Conservation (phyloP, 1,140 invertebrate genomes). For the Cherax destructor region DNA sequence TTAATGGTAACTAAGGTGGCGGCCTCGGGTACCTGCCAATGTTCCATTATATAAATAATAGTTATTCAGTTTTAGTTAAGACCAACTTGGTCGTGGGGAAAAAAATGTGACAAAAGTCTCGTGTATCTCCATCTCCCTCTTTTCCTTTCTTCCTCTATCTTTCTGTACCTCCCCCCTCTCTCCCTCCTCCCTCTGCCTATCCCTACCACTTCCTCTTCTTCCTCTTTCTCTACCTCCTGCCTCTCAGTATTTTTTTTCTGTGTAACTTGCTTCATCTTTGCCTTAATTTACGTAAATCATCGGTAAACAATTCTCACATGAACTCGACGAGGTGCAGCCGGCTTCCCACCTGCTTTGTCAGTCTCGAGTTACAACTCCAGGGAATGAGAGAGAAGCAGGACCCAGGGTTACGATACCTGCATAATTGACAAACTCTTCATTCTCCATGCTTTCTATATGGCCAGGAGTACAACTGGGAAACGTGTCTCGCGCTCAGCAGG, state of each 20-base stretch:
- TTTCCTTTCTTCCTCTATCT: not conserved
- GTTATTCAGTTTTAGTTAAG: not conserved
- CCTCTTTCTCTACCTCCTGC: no score
- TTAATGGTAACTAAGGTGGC: not conserved
- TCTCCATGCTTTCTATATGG: no score
- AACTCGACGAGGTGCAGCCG: not conserved
- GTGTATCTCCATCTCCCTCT: not conserved
- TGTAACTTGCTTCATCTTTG: not conserved
- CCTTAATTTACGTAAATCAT: conserved; percentile 1
- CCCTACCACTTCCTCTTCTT: no score
- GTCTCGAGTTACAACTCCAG: no score
- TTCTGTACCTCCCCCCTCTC: no score
- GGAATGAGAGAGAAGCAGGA: no score
- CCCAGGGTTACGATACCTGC: no score
- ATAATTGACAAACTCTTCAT: no score
- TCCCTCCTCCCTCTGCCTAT: no score
- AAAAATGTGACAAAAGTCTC: not conserved
- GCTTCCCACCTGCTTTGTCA: not conserved
- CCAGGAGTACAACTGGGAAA: no score
- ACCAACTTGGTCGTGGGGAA: not conserved
- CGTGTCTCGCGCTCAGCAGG: no score
- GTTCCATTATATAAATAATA: not conserved
- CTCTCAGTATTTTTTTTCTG: no score
- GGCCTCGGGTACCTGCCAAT: not conserved
- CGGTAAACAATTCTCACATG: not conserved